A percentile compares a stretch with the other conserved stretches of the same genome.
Conservation (phyloP, 2,888 invertebrate genomes). For the Asteroscopus sphinx region DNA sequence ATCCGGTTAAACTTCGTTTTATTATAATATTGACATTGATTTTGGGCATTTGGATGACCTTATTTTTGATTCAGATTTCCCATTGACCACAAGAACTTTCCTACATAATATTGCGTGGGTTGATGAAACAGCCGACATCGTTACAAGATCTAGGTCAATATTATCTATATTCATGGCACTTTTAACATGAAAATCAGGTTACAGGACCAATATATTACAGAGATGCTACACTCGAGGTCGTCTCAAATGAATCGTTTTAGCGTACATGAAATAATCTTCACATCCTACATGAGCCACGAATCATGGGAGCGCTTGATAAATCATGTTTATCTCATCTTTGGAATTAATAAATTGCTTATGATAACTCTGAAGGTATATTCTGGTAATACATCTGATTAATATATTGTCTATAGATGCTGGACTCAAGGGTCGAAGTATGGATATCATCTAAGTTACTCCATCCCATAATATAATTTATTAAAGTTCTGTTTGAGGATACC, state of each 20-base stretch:
- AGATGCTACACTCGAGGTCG: conserved; percentile 22
- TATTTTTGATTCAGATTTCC: too few species aligned
- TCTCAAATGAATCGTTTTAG: conserved; percentile 27
- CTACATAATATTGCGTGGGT: too few species aligned
- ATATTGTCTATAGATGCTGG: background rate
- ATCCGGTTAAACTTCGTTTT: too few species aligned
- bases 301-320: conserved; percentile 30
- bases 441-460: too few species aligned
- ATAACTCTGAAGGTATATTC: conserved; percentile 15
- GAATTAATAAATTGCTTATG: conserved; percentile 36
- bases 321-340: conserved; percentile 40
- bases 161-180: conserved; percentile 5
- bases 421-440: background rate
- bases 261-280: conserved; percentile 38
- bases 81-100: too few species aligned
- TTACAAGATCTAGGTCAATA: conserved; percentile 10
- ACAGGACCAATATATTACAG: conserved; percentile 27
- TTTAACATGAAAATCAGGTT: conserved; percentile 18
- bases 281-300: conserved; percentile 19
- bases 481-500: too few species aligned
- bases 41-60: too few species aligned
- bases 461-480: too few species aligned
- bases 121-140: conserved; percentile 9
- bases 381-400: conserved; percentile 5
- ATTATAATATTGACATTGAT: too few species aligned